Conservation (phyloP, 2,797 vertebrate genomes). For the Spondyliosoma cantharus region DNA sequence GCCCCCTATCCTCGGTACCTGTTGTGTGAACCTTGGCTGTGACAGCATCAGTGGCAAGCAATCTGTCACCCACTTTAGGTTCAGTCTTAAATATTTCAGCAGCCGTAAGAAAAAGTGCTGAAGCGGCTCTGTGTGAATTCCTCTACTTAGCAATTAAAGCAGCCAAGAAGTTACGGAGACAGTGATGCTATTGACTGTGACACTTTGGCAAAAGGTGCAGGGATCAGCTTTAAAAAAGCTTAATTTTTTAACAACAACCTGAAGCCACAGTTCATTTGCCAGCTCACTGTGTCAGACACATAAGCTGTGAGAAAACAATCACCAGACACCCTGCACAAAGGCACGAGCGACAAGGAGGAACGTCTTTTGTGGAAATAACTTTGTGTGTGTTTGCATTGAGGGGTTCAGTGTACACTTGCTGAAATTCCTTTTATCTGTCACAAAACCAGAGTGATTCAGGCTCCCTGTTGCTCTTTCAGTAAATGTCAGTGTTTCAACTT, state of each 20-base stretch:
- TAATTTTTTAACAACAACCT: conserved; percentile 28
- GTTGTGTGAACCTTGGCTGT: conserved; percentile 62
- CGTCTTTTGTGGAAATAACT: neutral
- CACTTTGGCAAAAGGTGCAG: conserved; percentile 50
- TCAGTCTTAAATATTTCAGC: conserved; percentile 79
- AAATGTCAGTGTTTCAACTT: neutral
- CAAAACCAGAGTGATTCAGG: neutral
- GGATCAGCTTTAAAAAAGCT: conserved; percentile 51
- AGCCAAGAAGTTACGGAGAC: conserved; percentile 49
- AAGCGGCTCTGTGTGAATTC: conserved; percentile 73
- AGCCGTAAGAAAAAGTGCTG: conserved; percentile 79
- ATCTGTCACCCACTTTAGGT: conserved; percentile 70
- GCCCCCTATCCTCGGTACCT: conserved; percentile 16
- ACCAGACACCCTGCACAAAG: neutral
- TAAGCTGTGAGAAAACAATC: conserved; percentile 27
- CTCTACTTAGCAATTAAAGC: conserved; percentile 80
- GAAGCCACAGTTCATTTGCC: conserved; percentile 10
- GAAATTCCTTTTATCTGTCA: neutral
- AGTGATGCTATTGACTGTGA: conserved; percentile 50
- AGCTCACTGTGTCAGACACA: neutral
- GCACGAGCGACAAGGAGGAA: neutral
- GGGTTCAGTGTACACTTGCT: neutral
- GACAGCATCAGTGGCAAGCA: conserved; percentile 57
- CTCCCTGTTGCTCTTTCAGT: neutral
- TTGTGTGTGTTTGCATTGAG: conserved; percentile 6